Conservation (phyloP, 2,113 vertebrate species). For the Rhinopomastus cyanomelas region DNA sequence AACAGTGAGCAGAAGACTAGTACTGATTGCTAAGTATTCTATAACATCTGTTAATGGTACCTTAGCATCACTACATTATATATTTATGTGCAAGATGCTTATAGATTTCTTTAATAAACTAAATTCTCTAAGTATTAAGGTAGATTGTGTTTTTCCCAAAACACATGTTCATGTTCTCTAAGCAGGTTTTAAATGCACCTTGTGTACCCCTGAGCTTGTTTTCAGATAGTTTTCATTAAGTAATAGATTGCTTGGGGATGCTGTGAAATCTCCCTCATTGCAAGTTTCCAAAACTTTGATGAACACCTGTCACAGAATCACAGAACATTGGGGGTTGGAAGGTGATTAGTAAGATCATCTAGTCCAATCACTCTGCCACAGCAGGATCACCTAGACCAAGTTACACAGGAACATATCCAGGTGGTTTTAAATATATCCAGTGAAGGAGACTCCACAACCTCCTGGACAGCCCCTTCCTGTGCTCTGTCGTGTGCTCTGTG, state of each 20-base stretch:
- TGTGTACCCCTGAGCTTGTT: neutral
- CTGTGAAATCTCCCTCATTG: neutral
- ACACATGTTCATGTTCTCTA: neutral
- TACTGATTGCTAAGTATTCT: neutral
- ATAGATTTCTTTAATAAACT: neutral
- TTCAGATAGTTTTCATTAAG: neutral
- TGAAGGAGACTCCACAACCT: too few relatives aligned
- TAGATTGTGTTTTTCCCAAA: neutral
- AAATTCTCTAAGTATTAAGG: neutral
- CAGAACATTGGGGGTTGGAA: too few relatives aligned
- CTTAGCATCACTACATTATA: neutral
- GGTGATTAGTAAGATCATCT: too few relatives aligned
- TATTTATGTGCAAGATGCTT: neutral
- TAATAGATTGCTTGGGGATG: neutral
- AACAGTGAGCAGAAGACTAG: too few relatives aligned
- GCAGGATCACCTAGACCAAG: too few relatives aligned
- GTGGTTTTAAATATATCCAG: too few relatives aligned
- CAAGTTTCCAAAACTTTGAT: neutral
- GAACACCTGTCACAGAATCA: neutral
- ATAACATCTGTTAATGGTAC: neutral
- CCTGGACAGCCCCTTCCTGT: too few relatives aligned
- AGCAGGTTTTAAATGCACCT: neutral
- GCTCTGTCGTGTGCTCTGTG: too few relatives aligned
- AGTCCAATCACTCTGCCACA: too few relatives aligned
- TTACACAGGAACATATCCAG: too few relatives aligned